phyloP scores from a whole-genome alignment of 30 jellyfish, hydroid and myxozoan species.

The Sanderia malayensis region DNA sequence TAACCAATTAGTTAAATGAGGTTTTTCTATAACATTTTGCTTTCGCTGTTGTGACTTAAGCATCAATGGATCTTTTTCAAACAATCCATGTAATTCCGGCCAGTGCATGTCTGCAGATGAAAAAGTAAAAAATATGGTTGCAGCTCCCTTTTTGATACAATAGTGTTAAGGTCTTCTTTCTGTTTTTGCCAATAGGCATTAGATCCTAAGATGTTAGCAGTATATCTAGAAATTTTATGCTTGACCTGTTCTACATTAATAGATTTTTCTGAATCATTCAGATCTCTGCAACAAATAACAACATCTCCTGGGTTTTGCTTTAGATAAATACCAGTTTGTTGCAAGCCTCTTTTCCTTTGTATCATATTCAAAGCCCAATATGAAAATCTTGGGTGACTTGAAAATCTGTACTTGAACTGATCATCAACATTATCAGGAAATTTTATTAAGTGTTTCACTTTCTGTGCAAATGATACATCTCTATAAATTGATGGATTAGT shows the following conservation, averaged over 20 bases:
- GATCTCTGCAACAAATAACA: conserved; percentile 6
- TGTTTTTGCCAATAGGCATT: conserved; percentile 13
- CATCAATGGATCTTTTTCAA: background rate
- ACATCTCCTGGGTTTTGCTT: conserved; percentile 41
- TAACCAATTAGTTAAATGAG: conserved; percentile 39
- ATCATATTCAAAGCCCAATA: conserved; percentile 44
- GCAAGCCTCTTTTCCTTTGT: conserved; percentile 19
- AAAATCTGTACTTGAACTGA: conserved; percentile 15
- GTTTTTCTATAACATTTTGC: conserved; percentile 6
- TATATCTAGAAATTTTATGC: conserved; percentile 9
- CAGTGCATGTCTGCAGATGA: conserved; percentile 40
- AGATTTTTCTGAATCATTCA: background rate
- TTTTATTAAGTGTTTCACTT: conserved; percentile 7
- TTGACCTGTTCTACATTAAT: background rate
- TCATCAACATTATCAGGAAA: background rate
- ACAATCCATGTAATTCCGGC: background rate
- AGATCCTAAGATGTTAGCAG: conserved; percentile 4
- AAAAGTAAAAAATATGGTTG: conserved; percentile 32
- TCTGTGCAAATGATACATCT: background rate
- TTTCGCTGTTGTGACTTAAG: background rate
- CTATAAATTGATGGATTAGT: conserved; percentile 13
- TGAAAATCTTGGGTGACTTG: conserved; percentile 38
- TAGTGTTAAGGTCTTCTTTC: conserved; percentile 8
- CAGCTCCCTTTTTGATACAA: conserved; percentile 21
- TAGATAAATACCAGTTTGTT: conserved; percentile 28